Evolutionary conservation across 2,888 invertebrate species (phyloP), one percentile per base, ranked within the genome.

Genomic region (Nesidiocoris tenuis): DNA sequence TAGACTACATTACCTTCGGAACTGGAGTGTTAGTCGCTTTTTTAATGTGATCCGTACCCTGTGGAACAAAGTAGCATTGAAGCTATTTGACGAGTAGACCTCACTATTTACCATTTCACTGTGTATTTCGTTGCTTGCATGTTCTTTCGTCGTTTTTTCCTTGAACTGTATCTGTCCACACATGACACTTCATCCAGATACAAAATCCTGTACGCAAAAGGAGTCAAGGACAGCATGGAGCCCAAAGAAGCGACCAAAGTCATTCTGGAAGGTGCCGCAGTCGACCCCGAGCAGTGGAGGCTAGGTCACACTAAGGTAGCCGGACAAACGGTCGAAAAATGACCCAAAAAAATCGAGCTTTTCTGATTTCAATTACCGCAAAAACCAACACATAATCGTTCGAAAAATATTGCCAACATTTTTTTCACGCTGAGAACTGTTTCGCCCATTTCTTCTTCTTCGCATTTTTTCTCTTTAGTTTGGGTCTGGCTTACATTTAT

Each of bases 131-230:
- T 61, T 21, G 74, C 59, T 57, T 74, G 61, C 63, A 59, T 61
- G 55, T 77, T 74, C 66, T 72, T 7, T 59, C 9, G 19, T 39
- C 3, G 39, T 39, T 39, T 39, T 3, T 39, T 39, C 5, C 12
- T 39, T 39, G 3, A 7, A 22, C 5, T 9, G 39, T 66, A 23
- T 65, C 23, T 61, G 61, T 61, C 55, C 5, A 56, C 22, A 67
- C 67, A 17, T 24, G 54, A 22, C 25, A 70, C 68, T 16, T 65
- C 22, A 66, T 87, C 88, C 91, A 95, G 96, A 92, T 98, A 99
- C 93, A 95, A 96, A 90, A 97, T 99, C 90, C 93, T 99, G 91
- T 96, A 96, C 88, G 95, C 97, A 85, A 92, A 92, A 86, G 90
- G 87, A 85, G 85, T 94, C 85, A 90, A 89, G 88, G 90, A 90